Evolutionary conservation across 2,113 vertebrate species (phyloP).

Genomic region (Sylvilagus bachmani): DNA sequence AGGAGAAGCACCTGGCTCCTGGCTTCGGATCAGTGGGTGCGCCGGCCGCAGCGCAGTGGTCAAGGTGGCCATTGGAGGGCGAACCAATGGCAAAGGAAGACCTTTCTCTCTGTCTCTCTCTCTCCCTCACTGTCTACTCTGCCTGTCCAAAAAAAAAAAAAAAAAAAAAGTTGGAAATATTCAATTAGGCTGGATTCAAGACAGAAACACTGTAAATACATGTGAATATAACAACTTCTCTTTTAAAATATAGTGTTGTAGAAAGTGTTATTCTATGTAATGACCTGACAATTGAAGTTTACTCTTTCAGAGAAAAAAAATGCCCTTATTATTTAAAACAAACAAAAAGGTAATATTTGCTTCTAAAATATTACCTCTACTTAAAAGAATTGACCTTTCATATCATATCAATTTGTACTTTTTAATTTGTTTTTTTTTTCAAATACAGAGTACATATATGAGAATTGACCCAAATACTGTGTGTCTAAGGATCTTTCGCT

Average conservation of each 20-base stretch:
- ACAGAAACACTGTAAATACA: background rate
- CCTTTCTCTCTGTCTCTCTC: too few relatives aligned
- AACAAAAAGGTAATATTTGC: background rate
- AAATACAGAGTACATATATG: background rate
- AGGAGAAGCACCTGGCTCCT: too few relatives aligned
- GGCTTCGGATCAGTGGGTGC: too few relatives aligned
- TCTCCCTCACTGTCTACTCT: too few relatives aligned
- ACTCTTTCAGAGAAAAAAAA: background rate
- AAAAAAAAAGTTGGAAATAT: background rate
- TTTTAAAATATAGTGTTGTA: background rate
- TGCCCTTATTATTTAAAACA: background rate
- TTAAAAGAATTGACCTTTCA: background rate
- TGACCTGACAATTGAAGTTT: background rate
- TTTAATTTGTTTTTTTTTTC: background rate
- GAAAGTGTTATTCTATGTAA: background rate
- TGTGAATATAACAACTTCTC: background rate
- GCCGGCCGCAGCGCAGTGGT: too few relatives aligned
- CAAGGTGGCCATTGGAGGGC: too few relatives aligned
- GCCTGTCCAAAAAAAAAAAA: too few relatives aligned
- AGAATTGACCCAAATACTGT: background rate
- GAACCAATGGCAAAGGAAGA: too few relatives aligned
- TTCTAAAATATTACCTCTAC: background rate
- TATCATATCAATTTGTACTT: background rate
- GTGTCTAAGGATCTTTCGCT: background rate
- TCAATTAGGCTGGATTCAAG: background rate